These are phyloP conservation scores for Heliocidaris tuberculata DNA, from an alignment of 35 echinoderm and acorn worm genomes.

Conservation along the genomic window DNA sequence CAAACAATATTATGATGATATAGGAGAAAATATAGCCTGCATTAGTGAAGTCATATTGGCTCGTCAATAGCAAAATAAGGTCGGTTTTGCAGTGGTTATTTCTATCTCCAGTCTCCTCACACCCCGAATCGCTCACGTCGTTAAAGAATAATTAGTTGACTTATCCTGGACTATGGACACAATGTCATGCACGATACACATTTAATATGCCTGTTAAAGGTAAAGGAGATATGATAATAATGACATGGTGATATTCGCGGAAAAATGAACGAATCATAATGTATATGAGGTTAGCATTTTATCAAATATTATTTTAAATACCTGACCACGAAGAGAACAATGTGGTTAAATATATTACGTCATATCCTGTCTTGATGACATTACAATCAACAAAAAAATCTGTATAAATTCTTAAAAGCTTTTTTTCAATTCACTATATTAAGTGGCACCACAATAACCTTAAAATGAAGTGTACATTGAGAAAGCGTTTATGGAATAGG, in stretches of 20 bases:
- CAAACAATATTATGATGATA: not conserved
- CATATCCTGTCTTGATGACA: not conserved
- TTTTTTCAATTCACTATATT: not conserved
- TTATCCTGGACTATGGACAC: not conserved
- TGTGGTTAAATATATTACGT: not conserved
- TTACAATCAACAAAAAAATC: not conserved
- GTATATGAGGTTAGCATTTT: not conserved
- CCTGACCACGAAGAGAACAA: not conserved
- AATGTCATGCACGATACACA: not conserved
- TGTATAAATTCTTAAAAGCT: not conserved
- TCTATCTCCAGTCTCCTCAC: not conserved
- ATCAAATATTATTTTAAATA: not conserved
- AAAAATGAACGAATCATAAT: not conserved
- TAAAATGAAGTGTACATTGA: too few species aligned
- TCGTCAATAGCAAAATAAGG: not conserved
- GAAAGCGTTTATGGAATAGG: too few species aligned
- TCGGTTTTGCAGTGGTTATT: not conserved
- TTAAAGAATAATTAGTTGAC: not conserved
- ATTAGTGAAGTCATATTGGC: not conserved
- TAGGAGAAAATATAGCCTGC: not conserved
- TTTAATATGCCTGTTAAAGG: not conserved
- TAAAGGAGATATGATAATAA: not conserved
- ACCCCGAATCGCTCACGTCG: not conserved
- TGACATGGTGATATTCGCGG: not conserved
- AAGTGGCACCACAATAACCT: too few species aligned